Evolutionary conservation across 1,140 invertebrate species (phyloP).

Genomic region (Calliopsis andreniformis): DNA sequence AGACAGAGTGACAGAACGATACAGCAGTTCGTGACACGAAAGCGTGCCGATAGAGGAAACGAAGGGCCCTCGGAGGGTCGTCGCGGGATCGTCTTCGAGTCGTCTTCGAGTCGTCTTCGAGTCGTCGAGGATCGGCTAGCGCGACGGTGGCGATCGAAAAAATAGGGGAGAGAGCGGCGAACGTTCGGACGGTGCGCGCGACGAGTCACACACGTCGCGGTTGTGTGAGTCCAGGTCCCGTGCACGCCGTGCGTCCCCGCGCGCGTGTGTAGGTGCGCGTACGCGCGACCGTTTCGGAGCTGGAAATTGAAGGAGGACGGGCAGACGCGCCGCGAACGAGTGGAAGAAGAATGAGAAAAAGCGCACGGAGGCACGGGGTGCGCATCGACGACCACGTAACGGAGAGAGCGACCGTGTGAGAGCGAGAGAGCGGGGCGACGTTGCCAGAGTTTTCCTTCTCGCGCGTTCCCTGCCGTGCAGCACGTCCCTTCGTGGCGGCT

Average conservation of each 20-base stretch:
- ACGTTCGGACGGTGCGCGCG: slow-evolving; percentile 21
- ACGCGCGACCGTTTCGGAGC: slow-evolving; percentile 13
- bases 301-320: slow-evolving; percentile 42
- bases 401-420: slow-evolving; percentile 41
- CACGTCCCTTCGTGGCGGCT: slow-evolving; percentile 33
- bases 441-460: slow-evolving; percentile 73
- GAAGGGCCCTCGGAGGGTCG: background rate
- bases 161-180: slow-evolving; percentile 17
- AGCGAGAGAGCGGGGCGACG: slow-evolving; percentile 67
- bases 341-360: slow-evolving; percentile 50
- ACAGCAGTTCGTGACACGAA: slow-evolving; percentile 44
- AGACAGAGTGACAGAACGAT: slow-evolving; percentile 39
- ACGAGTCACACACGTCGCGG: slow-evolving; percentile 28
- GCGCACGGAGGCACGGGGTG: slow-evolving; percentile 28
- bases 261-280: background rate
- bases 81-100: too few species aligned
- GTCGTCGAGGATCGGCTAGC: background rate
- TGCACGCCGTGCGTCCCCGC: slow-evolving; percentile 4
- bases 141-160: slow-evolving; percentile 6
- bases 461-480: slow-evolving; percentile 46
- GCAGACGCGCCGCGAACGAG: slow-evolving; percentile 13
- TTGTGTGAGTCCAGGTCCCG: slow-evolving; percentile 24
- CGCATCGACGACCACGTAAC: slow-evolving; percentile 41
- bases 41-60: background rate
- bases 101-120: too few species aligned